phyloP scores from a whole-genome alignment of 2,797 vertebrate species.

The Enteromius argenteus region DNA sequence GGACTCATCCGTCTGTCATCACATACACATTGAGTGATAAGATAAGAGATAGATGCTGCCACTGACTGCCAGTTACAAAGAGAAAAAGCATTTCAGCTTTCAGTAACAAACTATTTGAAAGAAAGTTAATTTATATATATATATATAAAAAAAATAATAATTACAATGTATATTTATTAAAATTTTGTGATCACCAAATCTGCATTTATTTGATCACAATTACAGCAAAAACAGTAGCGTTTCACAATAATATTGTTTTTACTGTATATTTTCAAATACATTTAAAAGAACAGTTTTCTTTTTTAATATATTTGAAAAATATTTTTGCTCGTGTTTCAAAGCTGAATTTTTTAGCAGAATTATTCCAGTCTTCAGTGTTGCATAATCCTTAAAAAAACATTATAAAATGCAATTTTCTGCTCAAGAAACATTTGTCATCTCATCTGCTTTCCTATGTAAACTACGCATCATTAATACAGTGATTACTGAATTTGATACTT shows the following conservation, averaged over 20 bases:
- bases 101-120: neutral
- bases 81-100: constrained; percentile 47
- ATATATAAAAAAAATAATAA: too few species aligned
- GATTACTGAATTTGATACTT: too few species aligned
- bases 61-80: constrained; percentile 48
- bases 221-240: neutral
- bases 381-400: neutral
- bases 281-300: neutral
- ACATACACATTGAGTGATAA: constrained; percentile 39
- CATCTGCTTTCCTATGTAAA: too few species aligned
- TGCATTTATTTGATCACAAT: neutral
- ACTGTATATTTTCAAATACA: neutral
- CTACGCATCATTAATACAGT: too few species aligned
- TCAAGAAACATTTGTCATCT: too few species aligned
- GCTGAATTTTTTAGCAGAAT: neutral
- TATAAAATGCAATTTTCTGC: too few species aligned
- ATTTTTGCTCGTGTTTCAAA: neutral
- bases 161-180: neutral
- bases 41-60: constrained; percentile 26
- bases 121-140: neutral
- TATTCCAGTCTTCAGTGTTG: neutral
- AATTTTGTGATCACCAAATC: neutral
- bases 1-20: constrained; percentile 59
- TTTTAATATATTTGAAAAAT: neutral
- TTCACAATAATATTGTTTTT: neutral